Evolutionary conservation across 2,888 invertebrate species (phyloP).

Genomic region (Cynaeus angustus): DNA sequence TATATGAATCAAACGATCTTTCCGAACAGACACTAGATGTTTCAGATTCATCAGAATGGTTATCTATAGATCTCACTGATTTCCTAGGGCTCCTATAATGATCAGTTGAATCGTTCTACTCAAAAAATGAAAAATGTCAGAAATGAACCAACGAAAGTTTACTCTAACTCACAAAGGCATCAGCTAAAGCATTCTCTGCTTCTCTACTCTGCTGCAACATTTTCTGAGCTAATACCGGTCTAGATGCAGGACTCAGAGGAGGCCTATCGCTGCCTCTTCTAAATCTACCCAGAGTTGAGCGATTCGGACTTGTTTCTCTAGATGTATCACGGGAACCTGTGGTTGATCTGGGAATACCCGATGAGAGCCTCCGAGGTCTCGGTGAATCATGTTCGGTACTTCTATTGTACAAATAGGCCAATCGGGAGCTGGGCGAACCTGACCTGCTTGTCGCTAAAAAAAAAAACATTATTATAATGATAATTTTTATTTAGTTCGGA

Average conservation of each 20-base stretch:
- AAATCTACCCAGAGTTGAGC: conserved; percentile 65
- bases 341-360: conserved; percentile 82
- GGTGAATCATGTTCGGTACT: conserved; percentile 70
- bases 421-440: conserved; percentile 92
- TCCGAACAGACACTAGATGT: conserved; percentile 97
- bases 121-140: conserved; percentile 44
- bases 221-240: conserved; percentile 83
- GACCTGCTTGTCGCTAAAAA: conserved; percentile 90
- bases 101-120: conserved; percentile 66
- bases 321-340: conserved; percentile 78
- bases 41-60: conserved; percentile 92
- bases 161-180: conserved; percentile 76
- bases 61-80: conserved; percentile 73
- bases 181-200: conserved; percentile 88
- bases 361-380: conserved; percentile 77
- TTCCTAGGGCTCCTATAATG: conserved; percentile 67
- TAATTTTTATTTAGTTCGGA: not conserved
- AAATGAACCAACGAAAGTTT: not conserved
- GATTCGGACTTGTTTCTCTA: conserved; percentile 69
- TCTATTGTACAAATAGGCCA: conserved; percentile 81
- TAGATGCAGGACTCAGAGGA: conserved; percentile 74
- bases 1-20: conserved; percentile 87
- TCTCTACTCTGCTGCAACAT: conserved; percentile 91
- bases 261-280: conserved; percentile 72
- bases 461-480: not conserved